A percentile compares a stretch with the other conserved stretches of the same genome.
Evolutionary conservation across 2,113 vertebrate genomes (phyloP).

Genomic region (Poeciliopsis occidentalis): DNA sequence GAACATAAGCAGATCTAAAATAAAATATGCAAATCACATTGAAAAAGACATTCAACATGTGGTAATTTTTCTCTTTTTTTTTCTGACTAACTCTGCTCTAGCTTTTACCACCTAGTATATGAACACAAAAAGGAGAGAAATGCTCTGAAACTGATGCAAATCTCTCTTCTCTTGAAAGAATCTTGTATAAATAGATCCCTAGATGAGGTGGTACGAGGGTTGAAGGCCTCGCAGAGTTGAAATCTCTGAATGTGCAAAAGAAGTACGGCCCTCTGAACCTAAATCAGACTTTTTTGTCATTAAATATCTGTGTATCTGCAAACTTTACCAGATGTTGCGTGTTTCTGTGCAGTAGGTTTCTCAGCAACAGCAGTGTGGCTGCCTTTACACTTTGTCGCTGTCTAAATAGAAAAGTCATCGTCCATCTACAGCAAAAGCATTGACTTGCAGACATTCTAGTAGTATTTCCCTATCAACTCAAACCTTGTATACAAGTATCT

Average conservation of each 20-base stretch:
- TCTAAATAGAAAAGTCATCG: slow-evolving; percentile 50
- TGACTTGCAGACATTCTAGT: slow-evolving; percentile 63
- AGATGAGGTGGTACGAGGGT: slow-evolving; percentile 64
- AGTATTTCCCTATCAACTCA: slow-evolving; percentile 47
- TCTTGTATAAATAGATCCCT: slow-evolving; percentile 59
- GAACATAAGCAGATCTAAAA: slow-evolving; percentile 57
- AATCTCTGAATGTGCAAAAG: slow-evolving; percentile 67
- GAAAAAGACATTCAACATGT: slow-evolving; percentile 75
- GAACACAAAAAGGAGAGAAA: slow-evolving; percentile 70
- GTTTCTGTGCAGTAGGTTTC: slow-evolving; percentile 36
- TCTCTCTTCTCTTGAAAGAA: slow-evolving; percentile 60
- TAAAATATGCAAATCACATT: slow-evolving; percentile 61
- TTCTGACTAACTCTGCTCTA: slow-evolving; percentile 55
- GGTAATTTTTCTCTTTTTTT: slow-evolving; percentile 62
- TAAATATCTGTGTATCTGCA: slow-evolving; percentile 43
- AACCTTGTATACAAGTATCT: slow-evolving; percentile 66
- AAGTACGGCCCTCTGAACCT: slow-evolving; percentile 51
- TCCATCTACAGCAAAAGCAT: slow-evolving; percentile 58
- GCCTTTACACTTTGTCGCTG: slow-evolving; percentile 39
- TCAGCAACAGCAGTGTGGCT: slow-evolving; percentile 20
- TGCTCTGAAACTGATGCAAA: slow-evolving; percentile 52
- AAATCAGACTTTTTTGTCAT: slow-evolving; percentile 48
- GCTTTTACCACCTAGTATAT: slow-evolving; percentile 56
- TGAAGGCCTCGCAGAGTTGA: slow-evolving; percentile 61
- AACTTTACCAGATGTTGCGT: slow-evolving; percentile 35